phyloP scores from a whole-genome alignment of 2,797 vertebrate genomes.

The Sebastes alutus region DNA sequence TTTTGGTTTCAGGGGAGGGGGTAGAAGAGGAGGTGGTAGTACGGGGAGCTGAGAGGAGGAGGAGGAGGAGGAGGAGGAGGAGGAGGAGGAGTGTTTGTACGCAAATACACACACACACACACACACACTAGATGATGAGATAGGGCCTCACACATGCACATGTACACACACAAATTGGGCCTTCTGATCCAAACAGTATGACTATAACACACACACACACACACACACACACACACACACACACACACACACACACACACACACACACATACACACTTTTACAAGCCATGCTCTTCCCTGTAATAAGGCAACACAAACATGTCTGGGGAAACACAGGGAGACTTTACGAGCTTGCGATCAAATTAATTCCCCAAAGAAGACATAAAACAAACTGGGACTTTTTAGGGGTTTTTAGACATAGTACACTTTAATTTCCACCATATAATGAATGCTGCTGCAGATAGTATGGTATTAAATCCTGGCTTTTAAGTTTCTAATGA shows the following conservation, averaged over 20 bases:
- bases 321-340: slow-evolving; percentile 68
- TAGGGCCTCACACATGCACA: slow-evolving; percentile 57
- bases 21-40: neutral
- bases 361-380: slow-evolving; percentile 65
- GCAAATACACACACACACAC: slow-evolving; percentile 10
- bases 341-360: slow-evolving; percentile 71
- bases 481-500: slow-evolving; percentile 26
- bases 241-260: slow-evolving; percentile 16
- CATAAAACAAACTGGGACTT: slow-evolving; percentile 68
- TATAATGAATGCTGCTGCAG: slow-evolving; percentile 41
- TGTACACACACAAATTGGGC: slow-evolving; percentile 52
- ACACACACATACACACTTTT: slow-evolving; percentile 55
- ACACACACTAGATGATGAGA: slow-evolving; percentile 55
- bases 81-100: slow-evolving; percentile 39
- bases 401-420: slow-evolving; percentile 26
- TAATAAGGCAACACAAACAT: slow-evolving; percentile 78
- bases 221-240: slow-evolving; percentile 49
- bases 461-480: slow-evolving; percentile 18
- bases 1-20: slow-evolving; percentile 45
- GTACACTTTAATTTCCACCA: slow-evolving; percentile 46
- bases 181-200: slow-evolving; percentile 64
- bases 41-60: neutral
- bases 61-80: neutral
- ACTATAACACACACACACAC: slow-evolving; percentile 39
- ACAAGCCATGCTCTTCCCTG: slow-evolving; percentile 74